Evolutionary conservation across 2,888 invertebrate genomes (phyloP).

Genomic region (Sinodicranocentrus sp.): DNA sequence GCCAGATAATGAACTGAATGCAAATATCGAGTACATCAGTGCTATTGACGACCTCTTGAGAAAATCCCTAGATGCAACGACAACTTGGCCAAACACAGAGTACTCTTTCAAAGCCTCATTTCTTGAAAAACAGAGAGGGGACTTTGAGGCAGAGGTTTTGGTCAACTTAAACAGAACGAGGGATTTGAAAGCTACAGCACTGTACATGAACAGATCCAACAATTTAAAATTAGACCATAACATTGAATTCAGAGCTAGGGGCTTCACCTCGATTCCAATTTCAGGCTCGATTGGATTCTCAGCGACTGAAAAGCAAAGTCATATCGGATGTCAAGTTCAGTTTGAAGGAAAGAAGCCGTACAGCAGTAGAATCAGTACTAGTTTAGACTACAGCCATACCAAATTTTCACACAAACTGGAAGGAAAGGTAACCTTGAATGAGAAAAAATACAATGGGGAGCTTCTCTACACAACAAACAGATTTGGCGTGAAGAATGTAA

Average conservation of each 20-base stretch:
- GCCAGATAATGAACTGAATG: constrained; percentile 67
- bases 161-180: constrained; percentile 66
- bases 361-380: constrained; percentile 71
- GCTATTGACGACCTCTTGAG: constrained; percentile 62
- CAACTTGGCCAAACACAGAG: constrained; percentile 71
- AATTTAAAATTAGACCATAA: constrained; percentile 72
- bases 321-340: constrained; percentile 71
- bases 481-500: constrained; percentile 62
- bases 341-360: constrained; percentile 71
- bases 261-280: constrained; percentile 68
- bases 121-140: constrained; percentile 71
- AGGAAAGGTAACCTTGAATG: constrained; percentile 74
- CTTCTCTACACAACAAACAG: constrained; percentile 55
- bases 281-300: constrained; percentile 70
- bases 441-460: constrained; percentile 74
- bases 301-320: constrained; percentile 73
- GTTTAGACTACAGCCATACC: constrained; percentile 73
- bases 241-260: constrained; percentile 72
- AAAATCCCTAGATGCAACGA: constrained; percentile 65
- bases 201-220: constrained; percentile 74
- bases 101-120: constrained; percentile 65
- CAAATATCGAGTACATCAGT: constrained; percentile 67
- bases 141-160: constrained; percentile 73
- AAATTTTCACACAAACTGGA: constrained; percentile 73
- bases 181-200: constrained; percentile 74